Base-by-base conservation (phyloP, 2,888 invertebrate genomes). In the Heliconius aoede region DNA sequence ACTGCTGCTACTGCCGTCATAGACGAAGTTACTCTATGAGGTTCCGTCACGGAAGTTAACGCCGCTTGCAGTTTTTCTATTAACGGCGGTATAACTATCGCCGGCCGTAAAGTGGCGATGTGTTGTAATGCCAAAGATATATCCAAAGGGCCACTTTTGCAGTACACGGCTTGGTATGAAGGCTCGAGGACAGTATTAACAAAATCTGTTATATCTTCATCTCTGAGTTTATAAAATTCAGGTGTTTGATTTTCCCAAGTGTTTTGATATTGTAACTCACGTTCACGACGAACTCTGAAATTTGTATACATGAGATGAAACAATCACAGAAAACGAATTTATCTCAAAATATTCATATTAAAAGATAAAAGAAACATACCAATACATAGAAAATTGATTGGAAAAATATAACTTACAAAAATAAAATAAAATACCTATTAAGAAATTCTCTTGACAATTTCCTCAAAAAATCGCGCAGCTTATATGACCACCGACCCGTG, bases 41-140 rank as follows among this genome's bases (percentile, higher is more conserved):
- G 98, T 88, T 99, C 98, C 0, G 97, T 98, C 55, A 98, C 89
- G 1, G 97, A 97, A 84, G 98, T 97, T 86, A 99, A 91, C 0
- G 98, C 96, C 1, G 96, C 95, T 86, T 97, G 97, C 76, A 98
- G 95, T 88, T 96, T 96, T 80, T 98, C 98, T 76, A 99, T 88
- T 21, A 98, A 94, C 67, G 97, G 96, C 0, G 98, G 98, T 71
- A 98, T 95, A 3, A 99, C 97, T 28, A 97, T 90, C 78, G 97
- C 96, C 0, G 99, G 98, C 78, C 98, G 93, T 73, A 99, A 89
- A 4, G 96, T 95, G 0, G 98, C 97, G 73, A 99, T 91, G 88
- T 97, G 95, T 82, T 97, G 96, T 77, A 98, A 92, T 0, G 97
- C 96, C 13, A 95, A 91, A 9, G 95, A 95, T 15, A 96, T 95